Conservation (phyloP, 2,113 vertebrate genomes). For the Conger conger region DNA sequence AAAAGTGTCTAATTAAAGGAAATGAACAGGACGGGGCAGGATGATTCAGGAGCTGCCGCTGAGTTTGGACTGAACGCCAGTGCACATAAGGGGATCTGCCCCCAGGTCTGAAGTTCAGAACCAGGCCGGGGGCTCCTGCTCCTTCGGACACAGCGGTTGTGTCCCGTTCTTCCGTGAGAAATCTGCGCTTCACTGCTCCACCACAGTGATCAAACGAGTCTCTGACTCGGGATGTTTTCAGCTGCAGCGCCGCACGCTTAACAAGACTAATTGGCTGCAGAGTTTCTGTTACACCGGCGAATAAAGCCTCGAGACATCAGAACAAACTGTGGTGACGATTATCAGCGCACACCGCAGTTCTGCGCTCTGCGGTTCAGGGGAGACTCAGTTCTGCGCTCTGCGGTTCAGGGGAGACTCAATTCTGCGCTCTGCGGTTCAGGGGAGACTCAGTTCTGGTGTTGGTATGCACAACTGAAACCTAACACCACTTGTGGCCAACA, state of each 20-base stretch:
- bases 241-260: not conserved
- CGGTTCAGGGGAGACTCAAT: not conserved
- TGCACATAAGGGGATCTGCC: too few species aligned
- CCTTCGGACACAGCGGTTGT: not conserved
- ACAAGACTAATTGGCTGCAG: not conserved
- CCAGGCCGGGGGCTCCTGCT: too few species aligned
- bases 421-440: not conserved
- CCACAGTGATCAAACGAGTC: not conserved
- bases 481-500: not conserved
- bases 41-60: too few species aligned
- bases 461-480: not conserved
- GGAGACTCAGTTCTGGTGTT: not conserved
- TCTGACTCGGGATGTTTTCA: not conserved
- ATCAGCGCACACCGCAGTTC: not conserved
- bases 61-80: too few species aligned
- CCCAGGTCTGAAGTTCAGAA: too few species aligned
- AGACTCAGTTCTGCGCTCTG: not conserved
- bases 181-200: not conserved
- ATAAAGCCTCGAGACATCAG: not conserved
- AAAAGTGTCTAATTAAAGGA: too few species aligned
- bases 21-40: too few species aligned
- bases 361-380: not conserved
- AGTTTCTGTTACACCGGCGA: not conserved
- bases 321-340: not conserved
- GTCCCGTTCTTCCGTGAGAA: not conserved